These are phyloP conservation scores for Tipula vernalis DNA, from an alignment of 2,888 invertebrate species.

Conservation along the genomic window DNA sequence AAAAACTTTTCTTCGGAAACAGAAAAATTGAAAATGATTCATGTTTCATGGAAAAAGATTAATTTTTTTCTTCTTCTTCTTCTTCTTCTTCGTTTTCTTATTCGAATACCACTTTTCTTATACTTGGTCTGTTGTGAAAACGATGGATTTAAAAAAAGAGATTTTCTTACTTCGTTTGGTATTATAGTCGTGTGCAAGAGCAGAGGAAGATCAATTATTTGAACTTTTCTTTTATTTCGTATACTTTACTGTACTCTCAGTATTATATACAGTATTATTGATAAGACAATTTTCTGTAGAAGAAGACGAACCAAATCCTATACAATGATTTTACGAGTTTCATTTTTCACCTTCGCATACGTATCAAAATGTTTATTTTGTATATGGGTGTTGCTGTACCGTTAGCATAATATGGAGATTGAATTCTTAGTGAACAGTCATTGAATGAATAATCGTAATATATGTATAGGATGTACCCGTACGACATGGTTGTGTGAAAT, in stretches of 20 bases:
- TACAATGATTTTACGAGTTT: not conserved
- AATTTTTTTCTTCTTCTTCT: not conserved
- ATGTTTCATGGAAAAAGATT: not conserved
- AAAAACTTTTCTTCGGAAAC: not conserved
- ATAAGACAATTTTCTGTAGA: not conserved
- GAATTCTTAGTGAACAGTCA: not conserved
- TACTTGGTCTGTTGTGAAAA: not conserved
- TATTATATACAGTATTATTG: not conserved
- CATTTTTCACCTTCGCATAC: not conserved
- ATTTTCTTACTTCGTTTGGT: not conserved
- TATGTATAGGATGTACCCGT: not conserved
- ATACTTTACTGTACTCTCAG: not conserved
- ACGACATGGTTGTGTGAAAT: not conserved
- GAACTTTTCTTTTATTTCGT: not conserved
- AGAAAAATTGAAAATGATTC: not conserved
- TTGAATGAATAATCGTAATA: not conserved
- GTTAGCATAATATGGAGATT: not conserved
- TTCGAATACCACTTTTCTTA: not conserved
- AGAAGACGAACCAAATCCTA: not conserved
- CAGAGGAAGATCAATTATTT: not conserved
- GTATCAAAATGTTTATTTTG: not conserved
- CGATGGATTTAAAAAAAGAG: not conserved
- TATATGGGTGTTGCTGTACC: not conserved
- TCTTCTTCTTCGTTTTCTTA: not conserved
- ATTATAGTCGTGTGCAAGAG: no score